Conservation (phyloP, 2,113 vertebrate species). For the Melierax canorus region DNA sequence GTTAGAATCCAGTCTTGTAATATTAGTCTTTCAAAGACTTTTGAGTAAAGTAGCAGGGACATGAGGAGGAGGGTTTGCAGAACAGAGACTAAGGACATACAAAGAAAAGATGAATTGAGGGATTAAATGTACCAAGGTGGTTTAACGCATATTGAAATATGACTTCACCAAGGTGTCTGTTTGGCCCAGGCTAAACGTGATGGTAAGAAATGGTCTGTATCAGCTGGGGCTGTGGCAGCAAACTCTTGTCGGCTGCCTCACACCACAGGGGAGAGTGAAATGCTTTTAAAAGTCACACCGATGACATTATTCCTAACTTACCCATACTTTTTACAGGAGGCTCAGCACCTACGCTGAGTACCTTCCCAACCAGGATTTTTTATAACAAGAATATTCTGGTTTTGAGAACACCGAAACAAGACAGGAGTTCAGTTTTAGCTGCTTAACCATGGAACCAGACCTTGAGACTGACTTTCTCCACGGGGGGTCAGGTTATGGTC, state of each 20-base stretch:
- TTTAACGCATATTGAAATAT: slow-evolving; percentile 28
- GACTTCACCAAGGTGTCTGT: neutral
- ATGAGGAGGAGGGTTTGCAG: neutral
- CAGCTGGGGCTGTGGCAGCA: neutral
- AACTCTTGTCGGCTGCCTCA: neutral
- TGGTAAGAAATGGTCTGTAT: neutral
- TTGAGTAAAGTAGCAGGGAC: slow-evolving; percentile 14
- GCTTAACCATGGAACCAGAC: neutral
- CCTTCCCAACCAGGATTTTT: neutral
- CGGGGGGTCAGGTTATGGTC: neutral
- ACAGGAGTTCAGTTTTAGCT: neutral
- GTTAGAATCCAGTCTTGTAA: slow-evolving; percentile 11
- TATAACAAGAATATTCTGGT: neutral
- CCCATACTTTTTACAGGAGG: neutral
- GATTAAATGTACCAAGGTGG: slow-evolving; percentile 9
- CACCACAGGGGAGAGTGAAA: neutral
- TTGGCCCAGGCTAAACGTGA: neutral
- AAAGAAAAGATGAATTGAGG: slow-evolving; percentile 46
- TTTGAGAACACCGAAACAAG: neutral
- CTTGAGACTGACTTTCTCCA: neutral
- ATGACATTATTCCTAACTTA: neutral
- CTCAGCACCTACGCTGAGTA: neutral
- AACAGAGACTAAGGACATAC: neutral
- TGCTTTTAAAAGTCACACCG: neutral
- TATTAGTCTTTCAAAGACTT: slow-evolving; percentile 50